Conservation (phyloP, 2,113 vertebrate species). For the Canis aureus region DNA sequence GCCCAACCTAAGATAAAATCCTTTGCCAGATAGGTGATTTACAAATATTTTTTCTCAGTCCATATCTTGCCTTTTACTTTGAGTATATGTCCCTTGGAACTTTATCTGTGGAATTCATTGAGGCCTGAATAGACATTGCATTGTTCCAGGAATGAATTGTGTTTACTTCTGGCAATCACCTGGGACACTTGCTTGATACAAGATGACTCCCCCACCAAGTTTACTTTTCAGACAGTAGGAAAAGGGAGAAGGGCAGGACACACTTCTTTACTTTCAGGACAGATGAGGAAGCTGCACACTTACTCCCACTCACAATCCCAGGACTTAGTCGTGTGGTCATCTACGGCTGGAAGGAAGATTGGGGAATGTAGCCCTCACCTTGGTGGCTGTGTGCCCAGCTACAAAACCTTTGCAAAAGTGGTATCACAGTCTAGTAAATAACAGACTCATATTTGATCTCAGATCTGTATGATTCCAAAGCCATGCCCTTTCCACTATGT, state of each 20-base stretch:
- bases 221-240: not conserved
- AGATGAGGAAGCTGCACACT: not conserved
- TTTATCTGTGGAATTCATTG: conserved; percentile 15
- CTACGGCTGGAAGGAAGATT: not conserved
- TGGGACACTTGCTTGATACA: not conserved
- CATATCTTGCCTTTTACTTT: not conserved
- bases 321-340: not conserved
- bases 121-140: not conserved
- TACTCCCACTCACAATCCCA: not conserved
- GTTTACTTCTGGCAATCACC: not conserved
- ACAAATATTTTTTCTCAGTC: not conserved
- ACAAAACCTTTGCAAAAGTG: not conserved
- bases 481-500: not conserved
- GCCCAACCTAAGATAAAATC: not conserved
- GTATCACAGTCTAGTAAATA: not conserved
- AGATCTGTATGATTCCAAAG: not conserved
- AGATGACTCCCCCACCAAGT: not conserved
- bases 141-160: not conserved
- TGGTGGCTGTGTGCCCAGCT: not conserved
- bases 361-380: not conserved
- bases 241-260: not conserved
- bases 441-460: not conserved
- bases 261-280: not conserved
- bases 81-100: not conserved
- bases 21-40: conserved; percentile 7